Percentiles rank a stretch among this genome's conserved stretches.
Evolutionary conservation across 2,797 vertebrate genomes (phyloP).

Genomic region (Chaetodon trifasciatus): DNA sequence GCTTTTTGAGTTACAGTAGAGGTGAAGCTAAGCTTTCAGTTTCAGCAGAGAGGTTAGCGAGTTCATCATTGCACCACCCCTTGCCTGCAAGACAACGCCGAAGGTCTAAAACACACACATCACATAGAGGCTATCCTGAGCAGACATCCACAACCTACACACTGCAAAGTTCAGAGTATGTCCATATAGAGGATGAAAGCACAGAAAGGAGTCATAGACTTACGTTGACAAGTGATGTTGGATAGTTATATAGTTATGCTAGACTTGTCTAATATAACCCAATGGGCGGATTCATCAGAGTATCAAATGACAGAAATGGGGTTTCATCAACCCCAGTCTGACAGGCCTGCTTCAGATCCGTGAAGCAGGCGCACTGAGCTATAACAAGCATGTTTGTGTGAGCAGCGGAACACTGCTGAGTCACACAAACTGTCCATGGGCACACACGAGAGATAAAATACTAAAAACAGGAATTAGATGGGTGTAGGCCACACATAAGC

Average conservation of each 20-base stretch:
- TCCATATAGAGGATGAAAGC: constrained; percentile 29
- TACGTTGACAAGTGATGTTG: constrained; percentile 18
- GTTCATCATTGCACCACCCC: constrained; percentile 32
- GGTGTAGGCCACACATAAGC: constrained; percentile 8
- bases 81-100: constrained; percentile 45
- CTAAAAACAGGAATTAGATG: constrained; percentile 24
- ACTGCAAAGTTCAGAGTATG: constrained; percentile 35
- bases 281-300: constrained; percentile 49
- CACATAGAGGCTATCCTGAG: constrained; percentile 5
- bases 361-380: constrained; percentile 31
- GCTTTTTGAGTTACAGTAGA: background rate
- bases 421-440: constrained; percentile 56
- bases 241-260: constrained; percentile 20
- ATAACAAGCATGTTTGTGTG: constrained; percentile 59
- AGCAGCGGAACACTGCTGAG: constrained; percentile 59
- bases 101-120: constrained; percentile 19
- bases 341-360: constrained; percentile 47
- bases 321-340: constrained; percentile 48
- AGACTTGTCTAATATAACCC: constrained; percentile 35
- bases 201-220: constrained; percentile 8
- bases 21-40: background rate
- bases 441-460: constrained; percentile 26
- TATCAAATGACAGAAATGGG: constrained; percentile 63
- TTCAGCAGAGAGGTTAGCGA: constrained; percentile 13
- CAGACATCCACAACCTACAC: constrained; percentile 42